phyloP scores from a whole-genome alignment of 2,113 vertebrate genomes.

The Etheostoma cragini region DNA sequence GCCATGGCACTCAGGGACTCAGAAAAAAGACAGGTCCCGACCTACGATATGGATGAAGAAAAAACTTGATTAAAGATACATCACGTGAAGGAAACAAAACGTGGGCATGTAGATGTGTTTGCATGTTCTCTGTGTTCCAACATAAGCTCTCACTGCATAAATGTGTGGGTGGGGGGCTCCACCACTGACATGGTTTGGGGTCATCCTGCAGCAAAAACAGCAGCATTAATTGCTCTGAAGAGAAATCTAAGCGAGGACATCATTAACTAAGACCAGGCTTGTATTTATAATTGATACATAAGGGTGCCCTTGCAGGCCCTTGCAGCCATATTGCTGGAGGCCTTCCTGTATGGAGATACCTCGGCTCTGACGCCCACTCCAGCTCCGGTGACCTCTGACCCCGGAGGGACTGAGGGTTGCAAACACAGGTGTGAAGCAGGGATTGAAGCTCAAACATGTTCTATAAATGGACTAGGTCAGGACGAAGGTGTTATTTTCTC shows the following conservation, averaged over 20 bases:
- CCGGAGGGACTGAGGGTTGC: constrained; percentile 15
- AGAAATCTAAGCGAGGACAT: constrained; percentile 71
- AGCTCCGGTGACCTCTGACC: constrained; percentile 50
- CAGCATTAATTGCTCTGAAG: constrained; percentile 78
- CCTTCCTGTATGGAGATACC: constrained; percentile 13
- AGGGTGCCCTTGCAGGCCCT: constrained; percentile 40
- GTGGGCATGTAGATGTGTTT: constrained; percentile 22
- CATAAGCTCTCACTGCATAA: constrained; percentile 36
- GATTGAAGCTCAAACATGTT: constrained; percentile 11
- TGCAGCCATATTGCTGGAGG: constrained; percentile 61
- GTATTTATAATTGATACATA: constrained; percentile 73
- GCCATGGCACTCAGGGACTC: constrained; percentile 43
- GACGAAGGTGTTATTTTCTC: background rate
- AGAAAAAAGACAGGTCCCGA: constrained; percentile 51
- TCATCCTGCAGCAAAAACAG: constrained; percentile 66
- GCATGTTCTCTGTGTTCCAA: constrained; percentile 22
- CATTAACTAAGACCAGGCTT: constrained; percentile 77
- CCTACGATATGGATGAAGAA: constrained; percentile 10
- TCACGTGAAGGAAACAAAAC: constrained; percentile 24
- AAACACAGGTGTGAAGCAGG: constrained; percentile 67
- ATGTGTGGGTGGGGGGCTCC: constrained; percentile 67
- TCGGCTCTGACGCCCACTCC: constrained; percentile 57
- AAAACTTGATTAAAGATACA: constrained; percentile 49
- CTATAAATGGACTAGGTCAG: constrained; percentile 8
- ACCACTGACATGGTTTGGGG: constrained; percentile 63